These are phyloP conservation scores for Tauraco erythrolophus DNA, from an alignment of 2,113 vertebrate genomes.

Conservation along the genomic window DNA sequence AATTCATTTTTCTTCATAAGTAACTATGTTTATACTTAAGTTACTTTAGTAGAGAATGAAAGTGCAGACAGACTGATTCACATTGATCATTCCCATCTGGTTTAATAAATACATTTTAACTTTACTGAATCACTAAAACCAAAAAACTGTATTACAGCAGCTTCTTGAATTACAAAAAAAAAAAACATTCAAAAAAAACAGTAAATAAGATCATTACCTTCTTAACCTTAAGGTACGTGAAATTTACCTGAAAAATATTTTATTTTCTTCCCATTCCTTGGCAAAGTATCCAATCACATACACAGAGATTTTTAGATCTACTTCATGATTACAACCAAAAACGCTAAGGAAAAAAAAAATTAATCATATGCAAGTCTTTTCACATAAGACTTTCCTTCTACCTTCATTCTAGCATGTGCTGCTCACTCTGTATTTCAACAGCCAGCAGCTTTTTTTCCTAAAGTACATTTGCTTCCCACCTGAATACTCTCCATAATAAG, in stretches of 20 bases:
- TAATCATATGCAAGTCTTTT: slow-evolving; percentile 69
- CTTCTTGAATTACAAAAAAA: slow-evolving; percentile 76
- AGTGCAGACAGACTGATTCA: slow-evolving; percentile 50
- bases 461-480: neutral
- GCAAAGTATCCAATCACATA: slow-evolving; percentile 64
- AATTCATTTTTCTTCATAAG: slow-evolving; percentile 20
- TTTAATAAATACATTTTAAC: slow-evolving; percentile 49
- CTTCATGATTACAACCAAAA: slow-evolving; percentile 74
- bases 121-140: slow-evolving; percentile 48
- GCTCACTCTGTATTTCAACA: slow-evolving; percentile 22
- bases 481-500: neutral
- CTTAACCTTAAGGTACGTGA: slow-evolving; percentile 71
- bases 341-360: slow-evolving; percentile 55
- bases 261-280: slow-evolving; percentile 20
- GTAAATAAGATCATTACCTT: slow-evolving; percentile 71
- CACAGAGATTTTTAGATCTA: slow-evolving; percentile 67
- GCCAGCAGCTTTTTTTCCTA: neutral
- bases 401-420: neutral
- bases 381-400: slow-evolving; percentile 55
- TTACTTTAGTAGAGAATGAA: slow-evolving; percentile 50
- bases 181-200: slow-evolving; percentile 65
- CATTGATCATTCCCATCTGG: slow-evolving; percentile 53
- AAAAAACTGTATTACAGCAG: slow-evolving; percentile 57
- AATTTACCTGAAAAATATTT: slow-evolving; percentile 76
- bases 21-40: slow-evolving; percentile 6